A percentile compares a stretch with the other conserved stretches of the same genome.
Evolutionary conservation across 2,888 invertebrate genomes (phyloP).

Genomic region (Luffia ferchaultella): DNA sequence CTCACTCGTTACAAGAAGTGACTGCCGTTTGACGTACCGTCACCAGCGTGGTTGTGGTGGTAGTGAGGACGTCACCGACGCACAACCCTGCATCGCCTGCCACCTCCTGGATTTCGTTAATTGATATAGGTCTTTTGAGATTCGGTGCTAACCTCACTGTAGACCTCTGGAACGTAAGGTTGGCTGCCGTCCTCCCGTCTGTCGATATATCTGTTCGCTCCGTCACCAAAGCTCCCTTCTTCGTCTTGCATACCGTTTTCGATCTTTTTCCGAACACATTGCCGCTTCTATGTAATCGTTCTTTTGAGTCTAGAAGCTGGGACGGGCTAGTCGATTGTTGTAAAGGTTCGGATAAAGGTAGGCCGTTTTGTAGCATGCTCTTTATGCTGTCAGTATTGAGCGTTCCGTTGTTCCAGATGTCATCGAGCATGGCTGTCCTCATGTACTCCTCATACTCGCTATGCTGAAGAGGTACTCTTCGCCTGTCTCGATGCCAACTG

Average conservation of each 20-base stretch:
- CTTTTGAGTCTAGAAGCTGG: slow-evolving; percentile 42
- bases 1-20: slow-evolving; percentile 61
- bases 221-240: slow-evolving; percentile 48
- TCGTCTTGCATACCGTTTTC: slow-evolving; percentile 46
- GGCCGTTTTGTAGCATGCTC: slow-evolving; percentile 49
- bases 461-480: slow-evolving; percentile 54
- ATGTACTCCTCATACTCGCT: slow-evolving; percentile 43
- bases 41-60: slow-evolving; percentile 51
- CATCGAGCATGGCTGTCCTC: slow-evolving; percentile 44
- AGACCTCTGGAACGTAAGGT: slow-evolving; percentile 49
- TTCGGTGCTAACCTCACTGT: slow-evolving; percentile 49
- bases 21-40: slow-evolving; percentile 54
- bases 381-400: slow-evolving; percentile 44
- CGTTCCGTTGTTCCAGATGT: slow-evolving; percentile 31
- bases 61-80: slow-evolving; percentile 45
- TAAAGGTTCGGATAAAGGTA: slow-evolving; percentile 29
- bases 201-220: slow-evolving; percentile 53
- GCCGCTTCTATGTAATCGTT: slow-evolving; percentile 44
- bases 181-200: slow-evolving; percentile 45
- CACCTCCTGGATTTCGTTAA: slow-evolving; percentile 12
- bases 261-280: slow-evolving; percentile 47
- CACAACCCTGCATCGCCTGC: slow-evolving; percentile 47
- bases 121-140: slow-evolving; percentile 34
- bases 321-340: not conserved
- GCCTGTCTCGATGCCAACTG: slow-evolving; percentile 56